Percentiles rank a stretch among this genome's conserved stretches.
Conservation (phyloP, 1,140 invertebrate species). For the Pristionchus pacificus region DNA sequence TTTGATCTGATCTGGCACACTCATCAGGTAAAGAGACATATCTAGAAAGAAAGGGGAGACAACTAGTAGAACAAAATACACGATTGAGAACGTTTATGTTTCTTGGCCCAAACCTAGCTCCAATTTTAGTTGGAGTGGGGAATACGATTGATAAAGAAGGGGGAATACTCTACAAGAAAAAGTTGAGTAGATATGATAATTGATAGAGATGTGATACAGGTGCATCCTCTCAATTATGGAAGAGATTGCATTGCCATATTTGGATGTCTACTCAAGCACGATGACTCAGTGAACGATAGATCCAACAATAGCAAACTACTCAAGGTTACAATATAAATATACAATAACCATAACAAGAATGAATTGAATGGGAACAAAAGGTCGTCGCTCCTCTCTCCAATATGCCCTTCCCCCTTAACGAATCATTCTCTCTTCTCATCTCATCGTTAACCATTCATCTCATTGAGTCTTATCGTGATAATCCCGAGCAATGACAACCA, state of each 20-base stretch:
- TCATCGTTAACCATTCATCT: too few relatives aligned
- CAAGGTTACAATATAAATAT: too few relatives aligned
- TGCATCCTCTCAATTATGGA: conserved; percentile 59
- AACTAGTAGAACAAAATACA: too few relatives aligned
- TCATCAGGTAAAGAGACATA: conserved; percentile 59
- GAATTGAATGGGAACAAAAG: too few relatives aligned
- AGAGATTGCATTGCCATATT: conserved; percentile 59
- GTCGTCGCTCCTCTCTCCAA: too few relatives aligned
- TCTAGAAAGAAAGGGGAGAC: too few relatives aligned
- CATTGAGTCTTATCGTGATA: too few relatives aligned
- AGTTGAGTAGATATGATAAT: conserved; percentile 12
- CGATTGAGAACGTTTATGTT: background rate
- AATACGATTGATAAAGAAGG: background rate
- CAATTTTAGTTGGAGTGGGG: background rate
- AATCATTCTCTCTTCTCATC: too few relatives aligned
- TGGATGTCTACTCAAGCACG: conserved; percentile 58
- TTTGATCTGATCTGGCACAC: conserved; percentile 62
- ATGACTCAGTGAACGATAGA: conserved; percentile 60
- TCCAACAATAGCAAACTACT: conserved; percentile 58
- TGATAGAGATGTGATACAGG: conserved; percentile 23
- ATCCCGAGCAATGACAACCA: too few relatives aligned
- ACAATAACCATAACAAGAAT: background rate
- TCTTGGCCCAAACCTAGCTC: background rate
- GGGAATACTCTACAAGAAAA: background rate
- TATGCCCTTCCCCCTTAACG: too few relatives aligned